Evolutionary conservation across 1,140 invertebrate species (phyloP).

Genomic region (Frieseomelitta varia): DNA sequence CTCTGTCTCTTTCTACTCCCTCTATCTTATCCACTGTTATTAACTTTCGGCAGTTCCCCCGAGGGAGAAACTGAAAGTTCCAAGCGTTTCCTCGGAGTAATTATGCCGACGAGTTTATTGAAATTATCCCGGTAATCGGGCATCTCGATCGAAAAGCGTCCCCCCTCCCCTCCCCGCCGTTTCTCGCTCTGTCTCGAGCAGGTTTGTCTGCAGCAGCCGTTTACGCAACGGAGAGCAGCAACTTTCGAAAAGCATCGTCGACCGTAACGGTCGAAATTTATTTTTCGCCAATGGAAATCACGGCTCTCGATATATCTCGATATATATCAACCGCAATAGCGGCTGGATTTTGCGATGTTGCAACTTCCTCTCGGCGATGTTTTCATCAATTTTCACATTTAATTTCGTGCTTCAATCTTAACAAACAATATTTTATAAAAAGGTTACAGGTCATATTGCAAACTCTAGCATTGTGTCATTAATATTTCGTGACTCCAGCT

Average conservation of each 20-base stretch:
- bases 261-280: conserved; percentile 3
- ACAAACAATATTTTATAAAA: too few relatives aligned
- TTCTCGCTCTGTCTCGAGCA: not conserved
- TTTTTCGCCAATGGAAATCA: not conserved
- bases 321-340: too few relatives aligned
- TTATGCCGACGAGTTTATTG: conserved; percentile 49
- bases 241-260: conserved; percentile 20
- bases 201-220: not conserved
- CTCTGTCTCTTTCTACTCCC: too few relatives aligned
- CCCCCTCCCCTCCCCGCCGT: not conserved
- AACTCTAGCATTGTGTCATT: too few relatives aligned
- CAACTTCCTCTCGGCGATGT: not conserved
- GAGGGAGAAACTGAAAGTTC: not conserved
- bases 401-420: too few relatives aligned
- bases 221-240: not conserved
- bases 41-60: too few relatives aligned
- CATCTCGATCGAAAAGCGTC: not conserved
- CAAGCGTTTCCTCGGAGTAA: not conserved
- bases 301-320: too few relatives aligned
- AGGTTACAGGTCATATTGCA: too few relatives aligned
- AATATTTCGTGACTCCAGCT: too few relatives aligned
- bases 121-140: conserved; percentile 34
- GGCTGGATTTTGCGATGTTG: conserved; percentile 19
- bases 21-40: too few relatives aligned
- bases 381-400: too few relatives aligned